Conservation (phyloP, 2,113 vertebrate species). For the Agapornis roseicollis region DNA sequence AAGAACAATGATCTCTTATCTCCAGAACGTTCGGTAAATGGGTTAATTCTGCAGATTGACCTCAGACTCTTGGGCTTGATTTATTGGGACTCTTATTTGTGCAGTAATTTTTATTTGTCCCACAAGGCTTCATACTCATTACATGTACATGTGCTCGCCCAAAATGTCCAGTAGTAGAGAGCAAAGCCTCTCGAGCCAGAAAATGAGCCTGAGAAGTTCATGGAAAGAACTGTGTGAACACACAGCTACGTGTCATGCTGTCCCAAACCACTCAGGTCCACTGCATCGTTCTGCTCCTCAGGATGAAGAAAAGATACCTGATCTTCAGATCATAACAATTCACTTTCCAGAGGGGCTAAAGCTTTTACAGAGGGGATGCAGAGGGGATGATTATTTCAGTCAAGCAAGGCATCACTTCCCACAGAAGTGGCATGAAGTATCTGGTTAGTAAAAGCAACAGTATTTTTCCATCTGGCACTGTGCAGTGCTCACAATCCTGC, state of each 20-base stretch:
- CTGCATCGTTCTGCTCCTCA: neutral
- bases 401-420: neutral
- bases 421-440: neutral
- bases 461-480: neutral
- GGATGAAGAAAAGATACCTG: neutral
- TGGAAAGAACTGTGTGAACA: neutral
- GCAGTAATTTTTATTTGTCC: neutral
- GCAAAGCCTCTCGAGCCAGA: neutral
- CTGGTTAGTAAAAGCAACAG: neutral
- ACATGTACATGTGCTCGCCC: neutral
- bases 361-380: neutral
- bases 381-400: neutral
- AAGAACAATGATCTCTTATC: constrained; percentile 46
- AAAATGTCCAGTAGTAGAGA: neutral
- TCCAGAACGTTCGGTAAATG: neutral
- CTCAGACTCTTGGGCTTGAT: neutral
- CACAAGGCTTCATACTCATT: neutral
- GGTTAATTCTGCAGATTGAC: neutral
- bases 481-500: neutral
- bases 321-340: neutral
- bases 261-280: neutral
- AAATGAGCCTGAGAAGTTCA: neutral
- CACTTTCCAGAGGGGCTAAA: neutral
- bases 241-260: neutral
- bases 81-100: neutral